Conservation (phyloP, 1,140 invertebrate species). For the Pachyrhynchus sulphureomaculatus region DNA sequence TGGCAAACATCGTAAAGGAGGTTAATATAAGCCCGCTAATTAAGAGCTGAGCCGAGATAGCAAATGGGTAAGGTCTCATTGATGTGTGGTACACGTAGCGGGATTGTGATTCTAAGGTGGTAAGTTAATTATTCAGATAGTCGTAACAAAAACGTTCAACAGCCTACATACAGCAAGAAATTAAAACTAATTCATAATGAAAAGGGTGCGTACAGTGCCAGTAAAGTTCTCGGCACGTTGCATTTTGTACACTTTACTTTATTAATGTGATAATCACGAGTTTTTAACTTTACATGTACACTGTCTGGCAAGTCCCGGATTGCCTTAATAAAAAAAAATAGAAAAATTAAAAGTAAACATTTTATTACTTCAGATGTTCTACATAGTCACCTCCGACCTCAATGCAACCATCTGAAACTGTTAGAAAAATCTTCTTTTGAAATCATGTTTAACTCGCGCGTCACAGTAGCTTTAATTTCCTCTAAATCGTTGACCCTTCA, state of each 20-base stretch:
- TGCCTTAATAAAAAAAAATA: no score
- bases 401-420: no score
- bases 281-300: no score
- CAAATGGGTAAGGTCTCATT: constrained; percentile 42
- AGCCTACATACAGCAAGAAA: constrained; percentile 30
- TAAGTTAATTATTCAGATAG: constrained; percentile 50
- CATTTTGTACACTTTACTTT: constrained; percentile 6
- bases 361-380: no score
- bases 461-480: no score
- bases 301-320: no score
- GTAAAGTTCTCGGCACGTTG: constrained; percentile 1
- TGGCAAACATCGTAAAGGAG: constrained; percentile 26
- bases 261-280: no score
- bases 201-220: constrained; percentile 6
- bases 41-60: constrained; percentile 40
- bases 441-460: no score
- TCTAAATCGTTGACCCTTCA: no score
- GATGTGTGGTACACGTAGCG: constrained; percentile 47
- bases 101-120: constrained; percentile 51
- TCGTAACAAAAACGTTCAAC: constrained; percentile 41
- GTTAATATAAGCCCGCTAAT: constrained; percentile 48
- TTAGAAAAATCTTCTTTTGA: no score
- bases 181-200: constrained; percentile 31
- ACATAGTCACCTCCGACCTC: no score
- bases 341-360: no score